Conservation (phyloP, 2,113 vertebrate genomes). For the Rostratula benghalensis region DNA sequence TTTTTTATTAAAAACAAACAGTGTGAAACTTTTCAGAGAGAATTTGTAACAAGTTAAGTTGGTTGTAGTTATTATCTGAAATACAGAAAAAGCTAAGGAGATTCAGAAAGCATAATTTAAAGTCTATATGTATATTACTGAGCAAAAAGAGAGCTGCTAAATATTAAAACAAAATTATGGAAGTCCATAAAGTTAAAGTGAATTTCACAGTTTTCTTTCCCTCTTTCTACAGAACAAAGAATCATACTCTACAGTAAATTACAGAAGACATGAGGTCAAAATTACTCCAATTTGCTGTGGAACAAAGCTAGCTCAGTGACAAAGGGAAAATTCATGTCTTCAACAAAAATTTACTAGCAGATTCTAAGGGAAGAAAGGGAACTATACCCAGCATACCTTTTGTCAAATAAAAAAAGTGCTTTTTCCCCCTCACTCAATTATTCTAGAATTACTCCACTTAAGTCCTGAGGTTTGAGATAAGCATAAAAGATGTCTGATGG, state of each 20-base stretch:
- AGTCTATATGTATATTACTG: not conserved
- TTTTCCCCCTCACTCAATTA: accelerated
- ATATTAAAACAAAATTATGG: not conserved
- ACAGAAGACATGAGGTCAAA: not conserved
- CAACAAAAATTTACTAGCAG: not conserved
- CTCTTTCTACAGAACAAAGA: not conserved
- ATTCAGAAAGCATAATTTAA: not conserved
- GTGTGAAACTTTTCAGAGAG: not conserved
- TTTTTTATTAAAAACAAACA: not conserved
- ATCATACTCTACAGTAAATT: not conserved
- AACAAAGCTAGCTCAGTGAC: not conserved
- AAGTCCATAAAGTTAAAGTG: not conserved
- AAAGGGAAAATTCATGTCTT: accelerated
- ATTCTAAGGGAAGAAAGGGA: not conserved
- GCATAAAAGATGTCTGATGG: not conserved
- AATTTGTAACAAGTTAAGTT: not conserved
- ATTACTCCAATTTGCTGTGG: not conserved
- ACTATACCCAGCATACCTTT: accelerated
- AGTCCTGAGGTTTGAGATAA: not conserved
- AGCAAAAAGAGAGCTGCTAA: not conserved
- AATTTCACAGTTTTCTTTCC: not conserved
- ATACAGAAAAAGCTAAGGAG: not conserved
- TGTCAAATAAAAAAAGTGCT: not conserved
- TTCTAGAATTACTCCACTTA: not conserved
- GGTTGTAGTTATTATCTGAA: not conserved